Conservation (phyloP, 2,797 vertebrate species). For the Pogonophryne albipinna region DNA sequence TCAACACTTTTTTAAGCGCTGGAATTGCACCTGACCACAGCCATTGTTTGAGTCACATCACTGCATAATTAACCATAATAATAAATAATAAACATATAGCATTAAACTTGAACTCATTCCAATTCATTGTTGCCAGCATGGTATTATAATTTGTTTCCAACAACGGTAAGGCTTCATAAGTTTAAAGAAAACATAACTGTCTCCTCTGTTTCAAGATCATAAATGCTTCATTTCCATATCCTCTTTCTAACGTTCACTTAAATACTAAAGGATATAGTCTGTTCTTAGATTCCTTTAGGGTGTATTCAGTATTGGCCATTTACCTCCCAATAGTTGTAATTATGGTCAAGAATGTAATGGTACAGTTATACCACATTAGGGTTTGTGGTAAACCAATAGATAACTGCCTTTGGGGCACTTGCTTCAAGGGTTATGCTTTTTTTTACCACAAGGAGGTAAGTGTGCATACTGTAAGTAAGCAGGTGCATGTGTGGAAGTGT, state of each 20-base stretch:
- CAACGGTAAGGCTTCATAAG: background rate
- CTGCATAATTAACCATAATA: background rate
- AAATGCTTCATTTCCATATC: slow-evolving; percentile 14
- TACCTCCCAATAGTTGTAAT: slow-evolving; percentile 4
- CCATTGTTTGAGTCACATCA: background rate
- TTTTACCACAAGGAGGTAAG: slow-evolving; percentile 32
- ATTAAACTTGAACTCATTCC: background rate
- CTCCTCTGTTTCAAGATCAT: background rate
- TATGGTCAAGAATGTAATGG: slow-evolving; percentile 19
- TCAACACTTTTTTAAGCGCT: background rate
- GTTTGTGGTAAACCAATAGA: slow-evolving; percentile 24
- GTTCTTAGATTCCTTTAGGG: slow-evolving; percentile 1
- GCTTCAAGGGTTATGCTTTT: background rate
- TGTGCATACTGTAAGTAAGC: background rate
- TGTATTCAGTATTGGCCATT: slow-evolving; percentile 16
- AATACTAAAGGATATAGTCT: background rate
- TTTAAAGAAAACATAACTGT: slow-evolving; percentile 12
- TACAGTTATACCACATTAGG: slow-evolving; percentile 14
- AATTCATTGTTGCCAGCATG: background rate
- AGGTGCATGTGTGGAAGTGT: background rate
- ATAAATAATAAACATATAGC: too few species aligned
- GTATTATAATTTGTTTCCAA: background rate
- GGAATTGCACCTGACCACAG: background rate
- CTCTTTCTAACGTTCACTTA: slow-evolving; percentile 8
- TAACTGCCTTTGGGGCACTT: slow-evolving; percentile 2